Evolutionary conservation across 2,888 invertebrate species (phyloP).

Genomic region (Desoria tigrina): DNA sequence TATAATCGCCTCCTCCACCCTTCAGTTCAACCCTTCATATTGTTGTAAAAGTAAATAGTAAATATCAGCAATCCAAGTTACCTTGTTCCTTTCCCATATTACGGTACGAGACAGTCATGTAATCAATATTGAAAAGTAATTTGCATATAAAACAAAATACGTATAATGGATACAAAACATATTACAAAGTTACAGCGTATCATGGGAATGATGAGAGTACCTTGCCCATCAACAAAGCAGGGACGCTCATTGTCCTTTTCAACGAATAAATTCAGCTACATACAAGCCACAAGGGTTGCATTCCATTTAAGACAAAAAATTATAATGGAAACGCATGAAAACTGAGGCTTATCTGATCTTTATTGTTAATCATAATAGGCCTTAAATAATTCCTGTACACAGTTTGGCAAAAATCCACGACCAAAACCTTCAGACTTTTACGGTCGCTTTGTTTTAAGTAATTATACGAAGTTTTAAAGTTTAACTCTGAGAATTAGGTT

Average conservation of each 20-base stretch:
- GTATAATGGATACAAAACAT: not conserved
- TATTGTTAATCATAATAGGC: not conserved
- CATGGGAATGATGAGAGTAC: slow-evolving; percentile 11
- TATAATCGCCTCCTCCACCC: slow-evolving; percentile 4
- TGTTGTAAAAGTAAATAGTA: not conserved
- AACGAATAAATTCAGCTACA: not conserved
- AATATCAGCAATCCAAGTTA: not conserved
- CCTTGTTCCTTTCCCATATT: not conserved
- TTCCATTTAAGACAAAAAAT: not conserved
- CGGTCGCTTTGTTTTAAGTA: too few species aligned
- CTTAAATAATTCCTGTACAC: not conserved
- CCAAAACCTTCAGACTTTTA: too few species aligned
- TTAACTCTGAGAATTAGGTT: too few species aligned
- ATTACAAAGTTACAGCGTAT: not conserved
- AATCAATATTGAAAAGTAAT: slow-evolving; percentile 4
- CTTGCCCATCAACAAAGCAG: slow-evolving; percentile 13
- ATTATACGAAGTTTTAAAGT: too few species aligned
- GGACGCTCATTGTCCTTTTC: slow-evolving; percentile 13
- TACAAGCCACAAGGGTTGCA: not conserved
- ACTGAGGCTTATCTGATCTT: not conserved
- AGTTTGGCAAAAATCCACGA: too few species aligned
- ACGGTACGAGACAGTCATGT: not conserved
- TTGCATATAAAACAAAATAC: slow-evolving; percentile 16
- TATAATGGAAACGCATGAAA: not conserved
- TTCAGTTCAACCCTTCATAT: not conserved